A percentile compares a stretch with the other conserved stretches of the same genome.
Conservation (phyloP, 37 sponge, comb jelly and placozoan genomes). For the Aphrocallistes beatrix region DNA sequence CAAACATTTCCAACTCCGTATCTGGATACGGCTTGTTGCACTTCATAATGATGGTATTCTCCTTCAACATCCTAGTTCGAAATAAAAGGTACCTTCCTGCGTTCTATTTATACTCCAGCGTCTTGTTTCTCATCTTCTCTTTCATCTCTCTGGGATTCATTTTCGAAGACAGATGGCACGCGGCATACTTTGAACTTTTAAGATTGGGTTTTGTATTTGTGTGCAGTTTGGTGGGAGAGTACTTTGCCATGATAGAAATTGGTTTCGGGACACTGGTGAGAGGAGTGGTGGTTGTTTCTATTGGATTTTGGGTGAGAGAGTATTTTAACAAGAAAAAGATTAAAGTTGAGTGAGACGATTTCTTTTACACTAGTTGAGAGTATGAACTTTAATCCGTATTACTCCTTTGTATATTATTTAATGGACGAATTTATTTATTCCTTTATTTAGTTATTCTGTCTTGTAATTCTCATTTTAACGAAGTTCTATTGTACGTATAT, state of each 20-base stretch:
- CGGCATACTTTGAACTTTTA: background rate
- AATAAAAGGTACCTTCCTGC: background rate
- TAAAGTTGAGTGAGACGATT: background rate
- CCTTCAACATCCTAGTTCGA: conserved; percentile 24
- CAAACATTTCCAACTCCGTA: conserved; percentile 3
- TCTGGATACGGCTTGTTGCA: conserved; percentile 44
- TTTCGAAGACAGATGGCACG: conserved; percentile 29
- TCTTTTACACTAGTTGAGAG: too few species aligned
- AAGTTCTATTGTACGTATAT: too few species aligned
- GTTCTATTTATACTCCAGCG: background rate
- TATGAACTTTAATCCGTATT: too few species aligned
- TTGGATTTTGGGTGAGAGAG: background rate
- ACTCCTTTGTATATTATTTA: too few species aligned
- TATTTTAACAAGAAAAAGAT: background rate
- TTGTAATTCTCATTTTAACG: too few species aligned
- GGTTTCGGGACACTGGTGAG: background rate
- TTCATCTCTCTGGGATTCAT: conserved; percentile 64
- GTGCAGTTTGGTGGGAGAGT: background rate
- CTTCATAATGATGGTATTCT: conserved; percentile 30
- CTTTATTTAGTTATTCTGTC: too few species aligned
- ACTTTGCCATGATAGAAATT: background rate
- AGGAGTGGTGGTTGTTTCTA: background rate
- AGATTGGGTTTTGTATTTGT: background rate
- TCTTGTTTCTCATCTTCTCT: conserved; percentile 30
- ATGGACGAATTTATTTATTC: too few species aligned